phyloP scores from a whole-genome alignment of 2,113 vertebrate species.

The Ranitomeya variabilis region DNA sequence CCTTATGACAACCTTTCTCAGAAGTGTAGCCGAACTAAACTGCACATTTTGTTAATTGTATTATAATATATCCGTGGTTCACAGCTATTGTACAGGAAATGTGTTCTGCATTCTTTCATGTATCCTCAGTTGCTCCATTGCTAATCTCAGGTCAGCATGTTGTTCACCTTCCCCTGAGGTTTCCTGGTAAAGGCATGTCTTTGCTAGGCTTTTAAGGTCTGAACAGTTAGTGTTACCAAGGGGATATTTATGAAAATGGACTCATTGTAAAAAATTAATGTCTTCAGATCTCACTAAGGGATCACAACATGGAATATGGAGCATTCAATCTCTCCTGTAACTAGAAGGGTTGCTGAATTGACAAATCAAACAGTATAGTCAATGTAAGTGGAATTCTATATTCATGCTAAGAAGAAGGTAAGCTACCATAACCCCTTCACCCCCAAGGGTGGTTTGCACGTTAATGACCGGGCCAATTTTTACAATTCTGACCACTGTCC shows the following conservation, averaged over 20 bases:
- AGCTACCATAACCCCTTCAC: too few relatives aligned
- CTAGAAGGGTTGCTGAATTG: neutral
- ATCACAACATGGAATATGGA: neutral
- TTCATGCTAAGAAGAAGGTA: too few relatives aligned
- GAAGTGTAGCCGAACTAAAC: neutral
- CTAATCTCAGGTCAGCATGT: neutral
- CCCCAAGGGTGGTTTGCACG: too few relatives aligned
- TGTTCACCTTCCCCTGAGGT: conserved; percentile 5
- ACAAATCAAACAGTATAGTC: neutral
- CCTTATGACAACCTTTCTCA: neutral
- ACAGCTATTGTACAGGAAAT: neutral
- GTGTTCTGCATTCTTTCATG: neutral
- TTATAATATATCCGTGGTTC: neutral
- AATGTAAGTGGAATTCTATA: neutral
- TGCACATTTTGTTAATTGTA: neutral
- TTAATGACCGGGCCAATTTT: too few relatives aligned
- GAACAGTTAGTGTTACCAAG: neutral
- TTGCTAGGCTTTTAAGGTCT: neutral
- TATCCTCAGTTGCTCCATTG: neutral
- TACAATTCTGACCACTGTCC: too few relatives aligned
- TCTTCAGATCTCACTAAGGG: neutral
- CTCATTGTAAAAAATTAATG: conserved; percentile 7
- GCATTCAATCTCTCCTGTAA: neutral
- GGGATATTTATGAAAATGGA: neutral
- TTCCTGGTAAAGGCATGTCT: neutral